These are phyloP conservation scores for Orchesella flavescens DNA, from an alignment of 2,888 invertebrate species.

Conservation along the genomic window DNA sequence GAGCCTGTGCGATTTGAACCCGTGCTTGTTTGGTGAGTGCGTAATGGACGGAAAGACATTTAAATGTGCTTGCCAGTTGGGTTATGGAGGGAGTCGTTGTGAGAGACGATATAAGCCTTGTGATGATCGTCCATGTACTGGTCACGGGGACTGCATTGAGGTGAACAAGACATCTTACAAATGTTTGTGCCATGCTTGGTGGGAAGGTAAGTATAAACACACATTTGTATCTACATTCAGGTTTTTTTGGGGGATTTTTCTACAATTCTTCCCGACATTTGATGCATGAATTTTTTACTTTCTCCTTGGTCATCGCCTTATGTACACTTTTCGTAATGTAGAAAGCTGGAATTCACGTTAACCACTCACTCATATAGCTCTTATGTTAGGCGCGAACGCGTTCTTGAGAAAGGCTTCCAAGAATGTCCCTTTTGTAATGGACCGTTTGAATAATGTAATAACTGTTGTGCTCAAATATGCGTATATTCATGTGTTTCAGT, in stretches of 20 bases:
- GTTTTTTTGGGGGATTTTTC: background rate
- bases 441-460: background rate
- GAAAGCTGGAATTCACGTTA: background rate
- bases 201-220: constrained; percentile 77
- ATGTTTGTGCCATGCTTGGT: constrained; percentile 85
- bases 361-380: too few relatives aligned
- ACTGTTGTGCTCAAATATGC: background rate
- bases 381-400: too few relatives aligned
- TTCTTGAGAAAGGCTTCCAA: too few relatives aligned
- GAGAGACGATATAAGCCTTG: constrained; percentile 82
- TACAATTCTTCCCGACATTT: too few relatives aligned
- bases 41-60: constrained; percentile 74
- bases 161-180: constrained; percentile 78
- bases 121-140: constrained; percentile 83
- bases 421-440: too few relatives aligned
- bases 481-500: too few relatives aligned
- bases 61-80: constrained; percentile 60
- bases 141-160: constrained; percentile 83
- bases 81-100: constrained; percentile 75
- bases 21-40: constrained; percentile 82
- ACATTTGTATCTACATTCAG: background rate
- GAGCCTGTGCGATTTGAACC: constrained; percentile 83
- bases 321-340: background rate
- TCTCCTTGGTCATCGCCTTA: background rate
- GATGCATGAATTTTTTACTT: background rate